Percentiles rank a stretch among this genome's conserved stretches.
Conservation (phyloP, 2,113 vertebrate genomes). For the Myanophis thanlyinensis region DNA sequence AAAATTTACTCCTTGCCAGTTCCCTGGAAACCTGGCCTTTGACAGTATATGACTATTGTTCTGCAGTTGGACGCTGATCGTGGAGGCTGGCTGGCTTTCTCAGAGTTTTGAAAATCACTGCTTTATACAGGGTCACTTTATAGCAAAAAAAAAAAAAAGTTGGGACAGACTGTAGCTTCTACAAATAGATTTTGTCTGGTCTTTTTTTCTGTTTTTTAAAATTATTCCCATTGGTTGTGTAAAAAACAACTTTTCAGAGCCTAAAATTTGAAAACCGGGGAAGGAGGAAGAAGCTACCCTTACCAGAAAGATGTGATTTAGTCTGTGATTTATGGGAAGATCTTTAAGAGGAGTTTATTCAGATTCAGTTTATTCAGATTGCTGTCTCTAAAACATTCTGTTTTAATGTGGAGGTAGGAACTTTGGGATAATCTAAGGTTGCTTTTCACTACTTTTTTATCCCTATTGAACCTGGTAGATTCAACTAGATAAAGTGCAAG, state of each 20-base stretch:
- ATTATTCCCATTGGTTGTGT: not conserved
- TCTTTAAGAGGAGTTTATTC: not conserved
- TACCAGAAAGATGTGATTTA: constrained; percentile 22
- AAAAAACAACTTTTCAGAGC: constrained; percentile 10
- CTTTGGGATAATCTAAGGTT: not conserved
- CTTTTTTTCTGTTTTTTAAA: not conserved
- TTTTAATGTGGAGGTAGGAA: not conserved
- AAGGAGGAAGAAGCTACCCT: not conserved
- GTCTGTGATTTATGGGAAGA: not conserved
- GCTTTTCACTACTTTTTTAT: not conserved
- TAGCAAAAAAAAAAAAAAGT: not conserved
- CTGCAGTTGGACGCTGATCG: not conserved
- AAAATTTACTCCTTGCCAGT: not conserved
- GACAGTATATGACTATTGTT: not conserved
- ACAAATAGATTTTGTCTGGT: not conserved
- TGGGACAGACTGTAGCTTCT: not conserved
- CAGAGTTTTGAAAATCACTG: not conserved
- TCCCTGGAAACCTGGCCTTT: not conserved
- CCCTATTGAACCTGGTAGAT: not conserved
- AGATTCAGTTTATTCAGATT: not conserved
- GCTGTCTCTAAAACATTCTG: not conserved
- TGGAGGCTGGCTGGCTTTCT: not conserved
- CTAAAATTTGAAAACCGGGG: constrained; percentile 8
- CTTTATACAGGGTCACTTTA: not conserved
- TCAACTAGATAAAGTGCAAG: not conserved